Evolutionary conservation across 2,888 invertebrate genomes (phyloP).

Genomic region (Oxyteleia sp.): DNA sequence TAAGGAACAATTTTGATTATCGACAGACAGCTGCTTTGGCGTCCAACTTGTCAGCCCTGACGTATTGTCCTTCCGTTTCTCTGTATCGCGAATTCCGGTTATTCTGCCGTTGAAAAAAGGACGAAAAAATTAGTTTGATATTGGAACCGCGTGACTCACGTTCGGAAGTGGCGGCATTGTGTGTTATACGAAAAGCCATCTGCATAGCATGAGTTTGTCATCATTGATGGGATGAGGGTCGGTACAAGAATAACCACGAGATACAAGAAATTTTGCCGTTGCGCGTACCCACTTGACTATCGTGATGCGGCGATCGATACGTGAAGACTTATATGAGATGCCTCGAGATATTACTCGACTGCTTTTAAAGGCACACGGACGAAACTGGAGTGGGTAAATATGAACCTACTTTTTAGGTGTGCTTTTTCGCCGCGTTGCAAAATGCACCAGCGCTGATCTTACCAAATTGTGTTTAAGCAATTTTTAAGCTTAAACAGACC

Average conservation of each 20-base stretch:
- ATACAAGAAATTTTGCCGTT: conserved; percentile 59
- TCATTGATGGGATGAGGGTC: conserved; percentile 46
- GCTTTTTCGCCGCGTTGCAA: conserved; percentile 53
- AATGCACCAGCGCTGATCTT: conserved; percentile 43
- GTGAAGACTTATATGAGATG: conserved; percentile 57
- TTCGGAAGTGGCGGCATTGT: conserved; percentile 54
- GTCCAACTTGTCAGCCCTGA: background rate
- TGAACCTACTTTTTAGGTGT: conserved; percentile 56
- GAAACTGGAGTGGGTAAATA: conserved; percentile 52
- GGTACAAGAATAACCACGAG: conserved; percentile 61
- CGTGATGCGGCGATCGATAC: conserved; percentile 54
- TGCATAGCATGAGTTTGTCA: conserved; percentile 48
- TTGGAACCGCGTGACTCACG: conserved; percentile 27
- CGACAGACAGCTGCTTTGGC: background rate
- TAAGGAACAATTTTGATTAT: conserved; percentile 44
- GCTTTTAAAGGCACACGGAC: conserved; percentile 53
- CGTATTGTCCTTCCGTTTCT: background rate
- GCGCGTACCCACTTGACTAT: conserved; percentile 59
- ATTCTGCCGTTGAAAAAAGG: conserved; percentile 6
- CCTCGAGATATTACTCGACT: conserved; percentile 63
- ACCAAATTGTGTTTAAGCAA: conserved; percentile 46
- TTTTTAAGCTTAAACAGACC: conserved; percentile 22
- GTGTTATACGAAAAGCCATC: conserved; percentile 40
- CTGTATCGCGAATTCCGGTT: background rate
- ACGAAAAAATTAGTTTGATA: conserved; percentile 36